Evolutionary conservation across 92 coral and sea anemone genomes (phyloP).

Genomic region (Porites divaricata): DNA sequence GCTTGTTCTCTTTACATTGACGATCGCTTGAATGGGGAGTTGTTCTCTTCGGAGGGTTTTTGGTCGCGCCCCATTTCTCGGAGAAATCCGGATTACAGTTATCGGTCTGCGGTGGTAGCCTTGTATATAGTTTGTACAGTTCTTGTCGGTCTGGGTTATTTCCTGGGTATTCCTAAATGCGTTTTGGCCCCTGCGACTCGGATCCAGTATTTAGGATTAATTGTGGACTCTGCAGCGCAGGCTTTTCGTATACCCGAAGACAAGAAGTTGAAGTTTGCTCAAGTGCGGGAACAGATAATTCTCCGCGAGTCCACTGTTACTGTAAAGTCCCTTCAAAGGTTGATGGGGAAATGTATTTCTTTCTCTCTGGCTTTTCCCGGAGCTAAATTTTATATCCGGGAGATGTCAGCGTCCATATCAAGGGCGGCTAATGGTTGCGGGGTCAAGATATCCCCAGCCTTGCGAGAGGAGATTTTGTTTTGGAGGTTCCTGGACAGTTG

Average conservation of each 20-base stretch:
- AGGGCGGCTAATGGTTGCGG: no score
- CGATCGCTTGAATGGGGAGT: constrained; percentile 58
- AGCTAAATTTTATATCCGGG: no score
- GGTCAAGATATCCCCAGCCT: no score
- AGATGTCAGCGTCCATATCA: no score
- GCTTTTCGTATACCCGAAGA: constrained; percentile 51
- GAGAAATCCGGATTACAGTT: constrained; percentile 29
- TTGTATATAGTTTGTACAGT: constrained; percentile 41
- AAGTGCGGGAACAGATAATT: constrained; percentile 48
- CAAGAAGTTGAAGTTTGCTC: constrained; percentile 46
- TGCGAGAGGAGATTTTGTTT: no score
- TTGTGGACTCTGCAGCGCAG: constrained; percentile 48
- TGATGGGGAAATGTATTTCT: constrained; percentile 66
- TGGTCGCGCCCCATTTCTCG: constrained; percentile 43
- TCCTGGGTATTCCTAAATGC: constrained; percentile 53
- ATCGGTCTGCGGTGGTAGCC: constrained; percentile 54
- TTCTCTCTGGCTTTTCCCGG: no score
- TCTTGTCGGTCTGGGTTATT: no score
- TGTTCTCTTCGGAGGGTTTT: constrained; percentile 40
- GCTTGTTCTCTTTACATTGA: constrained; percentile 59
- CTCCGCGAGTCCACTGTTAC: constrained; percentile 2
- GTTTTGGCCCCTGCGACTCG: constrained; percentile 52
- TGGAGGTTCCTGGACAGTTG: background rate
- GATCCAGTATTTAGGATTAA: constrained; percentile 46
- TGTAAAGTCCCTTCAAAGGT: constrained; percentile 49